These are phyloP conservation scores for Pterocles orientalis DNA, from an alignment of 2,113 vertebrate species.

Conservation along the genomic window DNA sequence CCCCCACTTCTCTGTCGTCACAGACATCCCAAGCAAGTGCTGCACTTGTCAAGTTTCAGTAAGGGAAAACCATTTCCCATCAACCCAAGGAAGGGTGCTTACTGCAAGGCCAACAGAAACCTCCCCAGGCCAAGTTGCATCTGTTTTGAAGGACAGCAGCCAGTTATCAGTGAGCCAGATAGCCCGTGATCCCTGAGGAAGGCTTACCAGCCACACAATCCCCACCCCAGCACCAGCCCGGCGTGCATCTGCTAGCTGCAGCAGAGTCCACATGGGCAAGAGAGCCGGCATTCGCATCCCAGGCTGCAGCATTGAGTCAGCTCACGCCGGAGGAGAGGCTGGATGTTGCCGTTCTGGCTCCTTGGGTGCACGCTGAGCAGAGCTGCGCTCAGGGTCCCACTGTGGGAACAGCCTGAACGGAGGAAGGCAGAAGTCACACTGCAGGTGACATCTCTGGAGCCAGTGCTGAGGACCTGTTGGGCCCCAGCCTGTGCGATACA, in stretches of 20 bases:
- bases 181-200: background rate
- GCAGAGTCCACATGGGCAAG: background rate
- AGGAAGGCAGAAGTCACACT: background rate
- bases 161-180: background rate
- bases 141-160: background rate
- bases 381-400: background rate
- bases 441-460: background rate
- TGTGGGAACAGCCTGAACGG: background rate
- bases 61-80: background rate
- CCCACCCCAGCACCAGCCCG: background rate
- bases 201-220: fast-evolving
- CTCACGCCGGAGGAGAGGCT: fast-evolving
- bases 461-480: background rate
- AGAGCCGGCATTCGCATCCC: background rate
- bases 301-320: background rate
- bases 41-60: background rate
- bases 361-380: background rate
- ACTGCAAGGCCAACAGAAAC: background rate
- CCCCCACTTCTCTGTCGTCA: background rate
- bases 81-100: background rate
- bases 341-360: fast-evolving
- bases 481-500: background rate
- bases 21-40: background rate
- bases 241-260: background rate
- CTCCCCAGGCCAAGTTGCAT: background rate